A percentile compares a stretch with the other conserved stretches of the same genome.
Evolutionary conservation across 1,140 invertebrate genomes (phyloP).

Genomic region (Brachionus calyciflorus): DNA sequence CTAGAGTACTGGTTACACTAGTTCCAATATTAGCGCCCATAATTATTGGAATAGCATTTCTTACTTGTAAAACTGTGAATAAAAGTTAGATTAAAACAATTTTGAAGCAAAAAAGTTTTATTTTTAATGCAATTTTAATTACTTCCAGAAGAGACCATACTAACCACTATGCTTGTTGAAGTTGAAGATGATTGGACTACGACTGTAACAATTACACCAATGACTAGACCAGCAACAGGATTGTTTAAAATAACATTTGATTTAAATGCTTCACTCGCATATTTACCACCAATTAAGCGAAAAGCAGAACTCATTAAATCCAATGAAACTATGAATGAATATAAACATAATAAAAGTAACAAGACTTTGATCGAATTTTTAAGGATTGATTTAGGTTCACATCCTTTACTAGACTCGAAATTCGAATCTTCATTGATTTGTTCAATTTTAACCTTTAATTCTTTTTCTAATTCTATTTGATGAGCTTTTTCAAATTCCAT

Average conservation of each 20-base stretch:
- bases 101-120: neutral
- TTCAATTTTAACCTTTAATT: no score
- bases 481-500: no score
- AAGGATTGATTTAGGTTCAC: no score
- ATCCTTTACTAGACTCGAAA: neutral
- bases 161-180: slow-evolving; percentile 66
- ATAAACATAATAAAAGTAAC: no score
- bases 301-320: slow-evolving; percentile 45
- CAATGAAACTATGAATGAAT: slow-evolving; percentile 32
- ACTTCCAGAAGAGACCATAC: slow-evolving; percentile 66
- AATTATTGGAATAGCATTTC: slow-evolving; percentile 64
- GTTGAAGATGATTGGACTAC: slow-evolving; percentile 68
- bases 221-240: slow-evolving; percentile 65
- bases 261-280: slow-evolving; percentile 3
- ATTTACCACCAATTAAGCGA: slow-evolving; percentile 41
- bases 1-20: slow-evolving; percentile 66
- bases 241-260: slow-evolving; percentile 60
- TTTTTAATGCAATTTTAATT: no score
- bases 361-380: no score
- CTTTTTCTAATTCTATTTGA: no score
- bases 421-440: no score
- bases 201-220: slow-evolving; percentile 67
- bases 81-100: neutral
- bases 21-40: slow-evolving; percentile 68
- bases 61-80: slow-evolving; percentile 55